Base-by-base conservation (phyloP, 1,140 invertebrate species). In the Cepaea nemoralis region DNA sequence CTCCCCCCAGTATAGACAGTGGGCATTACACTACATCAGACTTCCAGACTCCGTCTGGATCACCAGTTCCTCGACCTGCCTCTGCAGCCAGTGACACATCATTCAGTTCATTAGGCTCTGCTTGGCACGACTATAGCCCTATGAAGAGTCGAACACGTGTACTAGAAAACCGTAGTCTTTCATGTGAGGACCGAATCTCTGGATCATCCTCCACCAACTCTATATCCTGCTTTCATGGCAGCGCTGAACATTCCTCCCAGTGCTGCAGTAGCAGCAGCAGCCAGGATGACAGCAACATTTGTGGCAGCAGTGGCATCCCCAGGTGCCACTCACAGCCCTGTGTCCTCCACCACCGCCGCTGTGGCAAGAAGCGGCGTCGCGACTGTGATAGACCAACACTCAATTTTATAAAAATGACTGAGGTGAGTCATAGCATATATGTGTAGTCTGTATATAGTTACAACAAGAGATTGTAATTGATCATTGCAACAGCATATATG, bases 341-440 rank as follows among this genome's bases (percentile, higher is more conserved):
- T 77, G 87, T 90, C 50, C 85, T 88, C 27, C 87, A 88, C 83
- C 87, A 90, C 78, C 85, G 89, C 59, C 88, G 87, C 55, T 86
- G 82, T 77, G 89, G 88, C 19, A 84, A 87, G 55, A 89, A 89
- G 82, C 82, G 89, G 63, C 67, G 89, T 39, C 85, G 88, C n/a
- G 85, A 89, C 59, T 83, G 83, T 77, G 85, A 88, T 82, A 82
- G 89, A 71, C 89, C 89, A 31, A 86, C 85, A 5, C 82, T 90
- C 19, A 87, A 90, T 83, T 89, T 90, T 76, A 80, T 85, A 37
- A 90, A 90, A 84, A 90, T 90, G 89, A 89, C 87, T 66, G 88
- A 90, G 88, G 89, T 89, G 79, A 82, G 81, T 82, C 37, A 31
- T 16, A 27, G 55, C n/a, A 24, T 24, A n/a, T 5, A 59, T 59